phyloP scores from a whole-genome alignment of 2,113 vertebrate genomes.

The Microtus montanus region DNA sequence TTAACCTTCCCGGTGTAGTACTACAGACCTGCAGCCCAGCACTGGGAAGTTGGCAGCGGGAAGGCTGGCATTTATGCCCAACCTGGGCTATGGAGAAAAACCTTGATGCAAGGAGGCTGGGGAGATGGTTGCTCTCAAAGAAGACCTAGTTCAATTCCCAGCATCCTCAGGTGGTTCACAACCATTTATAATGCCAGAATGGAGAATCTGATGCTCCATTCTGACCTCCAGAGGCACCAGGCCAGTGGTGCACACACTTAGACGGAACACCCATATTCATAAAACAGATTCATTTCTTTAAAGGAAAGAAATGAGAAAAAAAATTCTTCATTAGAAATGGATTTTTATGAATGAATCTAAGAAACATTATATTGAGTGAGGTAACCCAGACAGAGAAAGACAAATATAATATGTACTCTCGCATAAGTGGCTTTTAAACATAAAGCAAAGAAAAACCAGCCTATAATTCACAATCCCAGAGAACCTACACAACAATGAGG shows the following conservation, averaged over 20 bases:
- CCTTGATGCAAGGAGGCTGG: no score
- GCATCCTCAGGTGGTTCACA: neutral
- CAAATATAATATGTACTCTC: no score
- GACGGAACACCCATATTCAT: neutral
- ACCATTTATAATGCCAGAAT: neutral
- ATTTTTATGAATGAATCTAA: neutral
- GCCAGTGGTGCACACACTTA: neutral
- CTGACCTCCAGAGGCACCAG: neutral
- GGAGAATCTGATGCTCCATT: neutral
- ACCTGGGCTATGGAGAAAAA: neutral
- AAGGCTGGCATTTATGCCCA: neutral
- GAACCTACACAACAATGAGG: no score
- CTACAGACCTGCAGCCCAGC: neutral
- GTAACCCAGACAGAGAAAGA: no score
- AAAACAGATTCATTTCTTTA: neutral
- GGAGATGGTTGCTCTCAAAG: no score
- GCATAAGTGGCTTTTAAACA: no score
- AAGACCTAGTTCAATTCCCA: neutral
- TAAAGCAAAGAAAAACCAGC: no score
- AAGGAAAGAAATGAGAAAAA: neutral
- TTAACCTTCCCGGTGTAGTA: neutral
- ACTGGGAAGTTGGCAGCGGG: neutral
- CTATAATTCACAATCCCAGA: no score
- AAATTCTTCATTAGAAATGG: neutral
- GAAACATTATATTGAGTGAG: no score